Evolutionary conservation across 2,888 invertebrate species (phyloP).

Genomic region (Nematopogon swammerdamellus): DNA sequence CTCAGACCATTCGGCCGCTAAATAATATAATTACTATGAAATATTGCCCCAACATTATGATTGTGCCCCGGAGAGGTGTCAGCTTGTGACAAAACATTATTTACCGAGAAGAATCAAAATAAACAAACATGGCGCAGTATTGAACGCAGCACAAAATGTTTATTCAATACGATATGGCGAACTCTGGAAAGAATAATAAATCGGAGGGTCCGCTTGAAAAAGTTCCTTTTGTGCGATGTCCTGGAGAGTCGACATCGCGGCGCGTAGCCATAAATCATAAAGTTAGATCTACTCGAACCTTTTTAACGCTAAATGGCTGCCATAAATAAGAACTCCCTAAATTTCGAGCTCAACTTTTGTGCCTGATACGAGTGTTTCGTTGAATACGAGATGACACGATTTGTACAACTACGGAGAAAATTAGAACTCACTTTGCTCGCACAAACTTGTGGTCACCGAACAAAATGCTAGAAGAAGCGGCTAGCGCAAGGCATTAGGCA

Average conservation of each 20-base stretch:
- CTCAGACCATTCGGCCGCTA: background rate
- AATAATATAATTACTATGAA: slow-evolving; percentile 26
- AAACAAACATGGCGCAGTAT: slow-evolving; percentile 50
- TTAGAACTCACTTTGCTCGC: too few species aligned
- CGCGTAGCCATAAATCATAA: slow-evolving; percentile 46
- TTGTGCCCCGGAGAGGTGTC: slow-evolving; percentile 27
- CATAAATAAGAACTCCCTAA: slow-evolving; percentile 46
- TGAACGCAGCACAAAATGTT: slow-evolving; percentile 20
- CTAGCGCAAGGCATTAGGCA: too few species aligned
- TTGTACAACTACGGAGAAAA: too few species aligned
- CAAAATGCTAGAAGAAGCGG: too few species aligned
- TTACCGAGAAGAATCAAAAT: slow-evolving; percentile 50
- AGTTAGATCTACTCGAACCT: slow-evolving; percentile 21
- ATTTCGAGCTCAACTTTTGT: slow-evolving; percentile 16
- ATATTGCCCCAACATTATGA: slow-evolving; percentile 23
- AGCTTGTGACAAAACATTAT: slow-evolving; percentile 39
- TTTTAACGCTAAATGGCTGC: slow-evolving; percentile 43
- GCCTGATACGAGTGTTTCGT: background rate
- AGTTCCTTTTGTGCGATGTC: slow-evolving; percentile 37
- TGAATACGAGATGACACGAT: background rate
- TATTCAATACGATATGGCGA: background rate
- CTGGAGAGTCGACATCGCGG: background rate
- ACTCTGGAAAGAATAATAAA: background rate
- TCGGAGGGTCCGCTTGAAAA: background rate
- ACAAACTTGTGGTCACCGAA: too few species aligned